Evolutionary conservation across 2,888 invertebrate genomes (phyloP), one percentile per base, ranked within the genome.

Genomic region (Pristionchus arcanus): DNA sequence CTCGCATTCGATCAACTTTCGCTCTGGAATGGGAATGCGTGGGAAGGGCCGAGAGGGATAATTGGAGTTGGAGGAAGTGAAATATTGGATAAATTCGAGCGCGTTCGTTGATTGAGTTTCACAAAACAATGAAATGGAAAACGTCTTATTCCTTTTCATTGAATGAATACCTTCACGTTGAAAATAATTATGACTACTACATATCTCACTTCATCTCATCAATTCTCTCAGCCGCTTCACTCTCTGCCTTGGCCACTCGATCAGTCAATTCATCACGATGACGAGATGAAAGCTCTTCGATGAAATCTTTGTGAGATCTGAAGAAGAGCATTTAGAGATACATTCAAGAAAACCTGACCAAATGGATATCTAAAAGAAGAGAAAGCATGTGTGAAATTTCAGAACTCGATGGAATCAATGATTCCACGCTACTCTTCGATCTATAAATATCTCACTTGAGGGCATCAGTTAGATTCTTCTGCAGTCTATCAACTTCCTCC

Each of bases 221-320:
- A 25, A 88, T 88, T 53, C 87, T 88, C 74, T 88, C 87, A 0
- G 74, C 74, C 5, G 87, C 53, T 55, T 88, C 87, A 53, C 74
- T 63, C 87, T 88, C 87, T 74, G 34, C 19, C 25, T 63, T 71
- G 34, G 87, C 87, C 49, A 89, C 31, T 66, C 89, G 55, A 28
- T 89, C 89, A 2, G 83, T 31, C 2, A 89, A 37, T 66, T 93
- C 93, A 25, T 92, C 92, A 16, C 92, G 71, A 77, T 93, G 93
- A 25, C 92, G 87, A 5, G 84, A 68, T 71, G 91, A 92, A 63
- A 92, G 66, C 42, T 92, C 92, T 81, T 93, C 93, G 74, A 93
- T 92, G 89, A 92, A 93, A n/a, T 91, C 89, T 28, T 92, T 92
- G 86, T 93, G 93, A 37, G 90, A 90, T 28, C 92, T 92, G 84